These are phyloP conservation scores for Venustoraphidia nigricollis DNA, from an alignment of 2,888 invertebrate genomes.

Conservation along the genomic window DNA sequence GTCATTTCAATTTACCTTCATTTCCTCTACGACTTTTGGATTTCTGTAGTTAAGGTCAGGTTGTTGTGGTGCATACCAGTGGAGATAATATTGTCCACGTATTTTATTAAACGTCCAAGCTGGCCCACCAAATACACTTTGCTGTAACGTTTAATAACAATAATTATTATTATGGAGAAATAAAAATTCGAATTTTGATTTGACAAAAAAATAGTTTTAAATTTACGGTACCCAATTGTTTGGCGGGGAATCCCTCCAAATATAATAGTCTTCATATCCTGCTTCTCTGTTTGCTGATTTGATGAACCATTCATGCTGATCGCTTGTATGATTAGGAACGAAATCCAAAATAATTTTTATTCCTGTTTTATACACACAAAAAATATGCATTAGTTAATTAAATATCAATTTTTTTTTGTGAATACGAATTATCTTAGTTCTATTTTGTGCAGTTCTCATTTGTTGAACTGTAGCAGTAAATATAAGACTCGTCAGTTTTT, in stretches of 20 bases:
- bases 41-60: conserved; percentile 67
- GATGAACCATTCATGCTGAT: conserved; percentile 67
- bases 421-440: too few species aligned
- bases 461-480: too few species aligned
- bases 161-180: too few species aligned
- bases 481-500: too few species aligned
- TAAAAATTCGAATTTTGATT: too few species aligned
- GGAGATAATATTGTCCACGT: conserved; percentile 58
- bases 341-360: conserved; percentile 30
- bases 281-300: conserved; percentile 43
- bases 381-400: too few species aligned
- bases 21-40: conserved; percentile 45
- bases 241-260: conserved; percentile 65
- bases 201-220: too few species aligned
- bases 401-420: too few species aligned
- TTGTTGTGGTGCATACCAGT: conserved; percentile 52
- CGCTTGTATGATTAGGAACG: conserved; percentile 50
- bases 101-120: conserved; percentile 37
- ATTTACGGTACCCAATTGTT: conserved; percentile 54
- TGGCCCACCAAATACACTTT: conserved; percentile 1
- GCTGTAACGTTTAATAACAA: not conserved
- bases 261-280: conserved; percentile 55
- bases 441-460: too few species aligned
- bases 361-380: conserved; percentile 18
- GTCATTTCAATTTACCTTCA: conserved; percentile 29